A percentile compares a stretch with the other conserved stretches of the same genome.
Evolutionary conservation across 1,140 invertebrate species (phyloP).

Genomic region (Drosophila suzukii): DNA sequence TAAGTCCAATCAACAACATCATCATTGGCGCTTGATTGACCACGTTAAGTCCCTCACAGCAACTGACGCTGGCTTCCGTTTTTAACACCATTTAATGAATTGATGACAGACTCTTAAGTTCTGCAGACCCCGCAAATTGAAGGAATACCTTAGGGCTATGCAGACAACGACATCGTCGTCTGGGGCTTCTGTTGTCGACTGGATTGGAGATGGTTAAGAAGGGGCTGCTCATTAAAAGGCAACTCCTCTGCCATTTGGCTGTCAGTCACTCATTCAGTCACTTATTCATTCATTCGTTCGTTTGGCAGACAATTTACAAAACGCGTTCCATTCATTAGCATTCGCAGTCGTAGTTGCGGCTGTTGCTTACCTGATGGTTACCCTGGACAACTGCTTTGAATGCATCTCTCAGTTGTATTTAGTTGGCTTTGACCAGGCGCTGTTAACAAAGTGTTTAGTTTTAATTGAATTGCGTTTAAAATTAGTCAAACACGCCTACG

Average conservation of each 20-base stretch:
- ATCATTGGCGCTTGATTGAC: conserved; percentile 34
- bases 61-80: conserved; percentile 60
- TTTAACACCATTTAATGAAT: conserved; percentile 63
- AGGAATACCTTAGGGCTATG: conserved; percentile 28
- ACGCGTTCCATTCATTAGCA: conserved; percentile 78
- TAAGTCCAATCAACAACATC: not conserved
- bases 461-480: conserved; percentile 57
- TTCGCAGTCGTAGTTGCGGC: conserved; percentile 43
- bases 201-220: conserved; percentile 6
- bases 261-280: conserved; percentile 72
- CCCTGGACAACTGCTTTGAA: conserved; percentile 37
- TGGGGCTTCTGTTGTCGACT: conserved; percentile 13
- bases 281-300: conserved; percentile 58
- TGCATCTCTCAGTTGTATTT: conserved; percentile 45
- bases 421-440: conserved; percentile 24
- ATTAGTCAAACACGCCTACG: conserved; percentile 15
- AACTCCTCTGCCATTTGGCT: conserved; percentile 70
- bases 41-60: conserved; percentile 36
- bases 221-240: conserved; percentile 61
- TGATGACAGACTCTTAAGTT: conserved; percentile 52
- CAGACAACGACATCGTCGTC: conserved; percentile 6
- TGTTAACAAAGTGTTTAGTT: conserved; percentile 50
- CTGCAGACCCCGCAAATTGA: conserved; percentile 8
- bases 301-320: conserved; percentile 74
- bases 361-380: conserved; percentile 30